phyloP scores from a whole-genome alignment of 2,113 vertebrate genomes.

The Eulemur macaco region DNA sequence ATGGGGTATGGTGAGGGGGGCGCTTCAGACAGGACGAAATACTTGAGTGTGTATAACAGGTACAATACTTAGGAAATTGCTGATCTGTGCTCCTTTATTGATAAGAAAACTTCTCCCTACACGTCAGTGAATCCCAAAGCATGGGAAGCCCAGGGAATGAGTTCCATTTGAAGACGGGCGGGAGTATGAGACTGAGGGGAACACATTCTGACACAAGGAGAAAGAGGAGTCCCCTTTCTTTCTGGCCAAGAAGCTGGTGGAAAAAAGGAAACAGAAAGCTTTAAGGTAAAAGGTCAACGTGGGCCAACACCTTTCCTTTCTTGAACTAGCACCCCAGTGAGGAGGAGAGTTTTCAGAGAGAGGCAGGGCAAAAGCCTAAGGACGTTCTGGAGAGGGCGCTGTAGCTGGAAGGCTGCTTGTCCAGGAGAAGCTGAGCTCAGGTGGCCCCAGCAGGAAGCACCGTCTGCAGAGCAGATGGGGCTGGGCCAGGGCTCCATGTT shows the following conservation, averaged over 20 bases:
- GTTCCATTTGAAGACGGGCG: neutral
- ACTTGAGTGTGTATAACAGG: neutral
- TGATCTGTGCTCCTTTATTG: neutral
- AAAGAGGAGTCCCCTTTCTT: neutral
- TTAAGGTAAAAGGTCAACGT: neutral
- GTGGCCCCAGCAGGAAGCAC: too few species aligned
- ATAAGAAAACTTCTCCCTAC: neutral
- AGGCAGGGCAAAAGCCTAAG: neutral
- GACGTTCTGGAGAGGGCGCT: fast-evolving
- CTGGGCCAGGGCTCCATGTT: neutral
- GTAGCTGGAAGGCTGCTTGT: fast-evolving
- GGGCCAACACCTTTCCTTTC: neutral
- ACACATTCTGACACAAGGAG: neutral
- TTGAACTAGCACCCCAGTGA: neutral
- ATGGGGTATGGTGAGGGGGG: neutral
- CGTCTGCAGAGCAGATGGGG: neutral
- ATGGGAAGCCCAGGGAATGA: neutral
- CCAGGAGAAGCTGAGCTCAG: neutral
- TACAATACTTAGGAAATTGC: neutral
- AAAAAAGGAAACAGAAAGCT: neutral
- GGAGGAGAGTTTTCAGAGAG: neutral
- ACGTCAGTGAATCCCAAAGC: neutral
- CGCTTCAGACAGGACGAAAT: neutral
- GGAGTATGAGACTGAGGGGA: neutral
- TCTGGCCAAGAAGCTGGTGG: neutral